Evolutionary conservation across 1,140 invertebrate species (phyloP), one percentile per base, ranked within the genome.

Genomic region (Lepidurus arcticus): DNA sequence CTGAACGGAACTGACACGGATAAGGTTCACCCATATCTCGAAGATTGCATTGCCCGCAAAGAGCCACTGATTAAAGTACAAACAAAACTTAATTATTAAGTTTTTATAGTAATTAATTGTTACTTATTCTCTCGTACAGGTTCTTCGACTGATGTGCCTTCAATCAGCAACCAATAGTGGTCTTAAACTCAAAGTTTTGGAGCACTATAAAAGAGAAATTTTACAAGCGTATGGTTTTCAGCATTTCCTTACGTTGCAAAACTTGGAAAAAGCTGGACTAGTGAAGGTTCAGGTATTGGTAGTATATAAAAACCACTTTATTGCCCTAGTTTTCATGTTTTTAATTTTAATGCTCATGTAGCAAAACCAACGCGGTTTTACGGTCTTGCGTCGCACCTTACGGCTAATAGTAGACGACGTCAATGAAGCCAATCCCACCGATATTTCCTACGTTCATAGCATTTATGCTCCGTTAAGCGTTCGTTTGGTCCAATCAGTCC

Each of bases 401-500:
- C 89, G 90, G 80, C 86, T 97, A 4, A 95, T 94, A 10, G 91
- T 95, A 53, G 94, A 96, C 81, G 94, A 97, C 82, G 91, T 92
- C 7, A 92, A 91, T 78, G 93, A 97, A 87, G 87, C 92, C 44
- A 88, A 91, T 80, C 93, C 93, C 0, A 93, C 90, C 81, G 95
- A 98, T 83, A 96, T 97, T 75, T 92, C 94, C 80, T 98, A 97
- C 84, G 93, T 98, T 43, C 94, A 95, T 85, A 95, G 91, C 81
- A 94, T 93, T 83, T 99, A 98, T 86, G 95, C 96, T 0, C 97
- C 97, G 0, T 82, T 98, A n/a, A 96, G 92, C 82, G 91, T 96
- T 1, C 89, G 96, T 76, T 87, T 98, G 42, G 91, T 92, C 4
- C 95, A 98, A 84, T 91, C 92, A 82, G 87, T 96, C n/a, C 88